phyloP scores from a whole-genome alignment of 2,888 invertebrate genomes.

The Drosophila atripex region DNA sequence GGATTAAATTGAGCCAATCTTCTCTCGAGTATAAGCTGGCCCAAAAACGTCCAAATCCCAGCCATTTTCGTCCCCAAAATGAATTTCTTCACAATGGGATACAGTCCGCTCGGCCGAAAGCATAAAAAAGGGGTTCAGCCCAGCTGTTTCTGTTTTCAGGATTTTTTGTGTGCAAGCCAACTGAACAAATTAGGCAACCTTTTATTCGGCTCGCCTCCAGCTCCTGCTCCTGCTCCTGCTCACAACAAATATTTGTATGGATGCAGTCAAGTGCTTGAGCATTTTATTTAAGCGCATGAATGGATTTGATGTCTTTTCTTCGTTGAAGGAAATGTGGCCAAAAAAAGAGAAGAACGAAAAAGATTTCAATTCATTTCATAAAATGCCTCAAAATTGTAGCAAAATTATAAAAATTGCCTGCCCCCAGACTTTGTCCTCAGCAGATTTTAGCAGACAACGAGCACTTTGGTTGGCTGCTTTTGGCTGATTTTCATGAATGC shows the following conservation, averaged over 20 bases:
- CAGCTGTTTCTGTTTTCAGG: slow-evolving; percentile 29
- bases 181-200: slow-evolving; percentile 71
- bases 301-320: slow-evolving; percentile 79
- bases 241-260: slow-evolving; percentile 70
- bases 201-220: slow-evolving; percentile 37
- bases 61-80: slow-evolving; percentile 22
- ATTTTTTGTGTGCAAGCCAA: slow-evolving; percentile 48
- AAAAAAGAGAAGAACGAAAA: slow-evolving; percentile 54
- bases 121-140: slow-evolving; percentile 39
- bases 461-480: slow-evolving; percentile 70
- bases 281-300: slow-evolving; percentile 82
- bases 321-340: slow-evolving; percentile 47
- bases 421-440: slow-evolving; percentile 22
- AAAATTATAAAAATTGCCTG: slow-evolving; percentile 77
- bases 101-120: not conserved
- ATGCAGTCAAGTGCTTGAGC: slow-evolving; percentile 82
- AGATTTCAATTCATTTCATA: slow-evolving; percentile 81
- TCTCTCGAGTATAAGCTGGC: slow-evolving; percentile 14
- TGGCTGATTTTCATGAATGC: slow-evolving; percentile 65
- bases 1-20: slow-evolving; percentile 14
- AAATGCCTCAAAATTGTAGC: slow-evolving; percentile 80
- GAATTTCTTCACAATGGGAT: slow-evolving; percentile 36
- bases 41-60: slow-evolving; percentile 3
- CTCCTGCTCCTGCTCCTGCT: slow-evolving; percentile 23
- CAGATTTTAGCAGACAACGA: slow-evolving; percentile 38